Percentiles rank a stretch among this genome's conserved stretches.
These are phyloP conservation scores for Sebastes trivittatus DNA, from an alignment of 2,797 vertebrate genomes.

Conservation along the genomic window DNA sequence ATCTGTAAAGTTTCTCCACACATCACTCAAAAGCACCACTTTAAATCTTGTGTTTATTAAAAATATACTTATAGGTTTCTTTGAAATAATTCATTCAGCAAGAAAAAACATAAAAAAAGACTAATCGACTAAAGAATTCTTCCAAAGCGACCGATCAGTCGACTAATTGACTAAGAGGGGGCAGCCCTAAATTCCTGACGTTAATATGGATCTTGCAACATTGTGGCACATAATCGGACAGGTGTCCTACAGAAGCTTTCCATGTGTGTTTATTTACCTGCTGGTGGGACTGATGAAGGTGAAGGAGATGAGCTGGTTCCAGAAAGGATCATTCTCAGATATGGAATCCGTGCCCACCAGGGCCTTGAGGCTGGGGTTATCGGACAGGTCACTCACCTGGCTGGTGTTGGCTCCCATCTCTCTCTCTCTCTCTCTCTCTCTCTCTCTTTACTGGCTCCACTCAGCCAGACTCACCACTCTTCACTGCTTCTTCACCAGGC, in stretches of 20 bases:
- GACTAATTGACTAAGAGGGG: too few relatives aligned
- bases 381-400: constrained; percentile 91
- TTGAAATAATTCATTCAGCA: neutral
- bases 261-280: constrained; percentile 83
- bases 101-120: neutral
- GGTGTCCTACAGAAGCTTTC: neutral
- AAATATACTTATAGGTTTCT: neutral
- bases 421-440: constrained; percentile 65
- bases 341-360: constrained; percentile 90
- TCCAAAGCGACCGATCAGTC: too few relatives aligned
- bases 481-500: constrained; percentile 49
- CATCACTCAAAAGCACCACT: neutral
- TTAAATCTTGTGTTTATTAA: neutral
- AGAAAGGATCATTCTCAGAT: constrained; percentile 97
- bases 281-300: constrained; percentile 93
- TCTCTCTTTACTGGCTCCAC: constrained; percentile 69
- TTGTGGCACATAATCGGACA: neutral
- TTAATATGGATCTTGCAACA: neutral
- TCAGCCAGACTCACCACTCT: constrained; percentile 62
- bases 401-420: constrained; percentile 98
- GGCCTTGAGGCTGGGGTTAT: constrained; percentile 90
- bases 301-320: constrained; percentile 99
- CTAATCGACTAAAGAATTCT: neutral
- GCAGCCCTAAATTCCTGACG: neutral
- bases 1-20: neutral